A percentile compares a stretch with the other conserved stretches of the same genome.
These are phyloP conservation scores for Bothrops jararaca DNA, from an alignment of 2,113 vertebrate genomes.

Conservation along the genomic window DNA sequence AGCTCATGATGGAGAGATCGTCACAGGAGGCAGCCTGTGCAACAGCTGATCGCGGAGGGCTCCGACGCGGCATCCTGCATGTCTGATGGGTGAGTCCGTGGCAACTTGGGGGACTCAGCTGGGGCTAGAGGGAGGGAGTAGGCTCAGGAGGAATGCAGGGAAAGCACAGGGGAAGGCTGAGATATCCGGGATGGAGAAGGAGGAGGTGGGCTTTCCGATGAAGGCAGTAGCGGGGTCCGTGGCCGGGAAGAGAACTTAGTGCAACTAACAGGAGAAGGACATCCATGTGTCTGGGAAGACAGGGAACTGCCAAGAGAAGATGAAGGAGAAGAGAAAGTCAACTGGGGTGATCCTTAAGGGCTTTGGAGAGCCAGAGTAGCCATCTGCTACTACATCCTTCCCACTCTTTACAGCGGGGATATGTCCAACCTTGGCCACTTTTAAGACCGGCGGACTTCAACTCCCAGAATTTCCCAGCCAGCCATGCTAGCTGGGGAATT, in stretches of 20 bases:
- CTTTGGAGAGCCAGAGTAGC: not conserved
- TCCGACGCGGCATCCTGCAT: not conserved
- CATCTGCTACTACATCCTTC: not conserved
- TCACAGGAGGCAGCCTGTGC: slow-evolving; percentile 36
- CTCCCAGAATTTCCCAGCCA: not conserved
- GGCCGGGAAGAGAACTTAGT: slow-evolving; percentile 51
- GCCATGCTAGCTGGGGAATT: too few relatives aligned
- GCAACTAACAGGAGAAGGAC: slow-evolving; percentile 53
- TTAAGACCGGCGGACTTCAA: not conserved
- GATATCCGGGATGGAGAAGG: not conserved
- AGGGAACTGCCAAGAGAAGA: slow-evolving; percentile 43
- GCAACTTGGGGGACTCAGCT: not conserved
- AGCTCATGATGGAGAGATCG: slow-evolving; percentile 11
- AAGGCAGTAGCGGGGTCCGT: slow-evolving; percentile 22
- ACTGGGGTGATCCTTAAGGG: not conserved
- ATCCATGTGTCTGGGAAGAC: slow-evolving; percentile 23
- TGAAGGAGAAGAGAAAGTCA: not conserved
- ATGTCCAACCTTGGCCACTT: not conserved
- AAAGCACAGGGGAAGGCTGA: slow-evolving; percentile 36
- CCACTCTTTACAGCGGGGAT: not conserved
- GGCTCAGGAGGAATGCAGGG: slow-evolving; percentile 37
- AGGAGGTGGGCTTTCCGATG: not conserved
- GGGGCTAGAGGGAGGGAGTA: slow-evolving; percentile 47
- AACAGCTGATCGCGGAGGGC: not conserved
- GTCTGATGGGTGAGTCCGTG: not conserved